These are phyloP conservation scores for Aphelocoma coerulescens DNA, from an alignment of 2,113 vertebrate genomes.

Conservation along the genomic window DNA sequence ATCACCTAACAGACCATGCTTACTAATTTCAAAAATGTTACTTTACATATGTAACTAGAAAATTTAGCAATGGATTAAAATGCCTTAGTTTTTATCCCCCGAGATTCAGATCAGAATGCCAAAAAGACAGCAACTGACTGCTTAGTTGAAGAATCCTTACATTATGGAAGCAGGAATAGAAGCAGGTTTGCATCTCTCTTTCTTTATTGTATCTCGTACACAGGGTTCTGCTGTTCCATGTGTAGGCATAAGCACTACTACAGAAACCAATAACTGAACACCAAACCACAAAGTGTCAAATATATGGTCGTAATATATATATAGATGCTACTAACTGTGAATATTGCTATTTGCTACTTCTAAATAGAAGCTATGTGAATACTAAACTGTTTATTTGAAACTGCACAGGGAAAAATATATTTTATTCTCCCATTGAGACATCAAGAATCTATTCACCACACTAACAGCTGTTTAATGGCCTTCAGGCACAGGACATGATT, in stretches of 20 bases:
- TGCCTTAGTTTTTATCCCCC: neutral
- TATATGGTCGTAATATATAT: conserved; percentile 5
- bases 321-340: conserved; percentile 53
- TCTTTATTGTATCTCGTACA: neutral
- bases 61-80: neutral
- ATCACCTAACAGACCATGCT: neutral
- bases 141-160: neutral
- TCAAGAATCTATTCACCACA: conserved; percentile 46
- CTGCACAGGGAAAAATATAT: conserved; percentile 1
- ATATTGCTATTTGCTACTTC: conserved; percentile 50
- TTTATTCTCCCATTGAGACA: conserved; percentile 47
- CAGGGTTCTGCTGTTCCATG: conserved; percentile 27
- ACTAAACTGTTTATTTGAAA: conserved; percentile 39
- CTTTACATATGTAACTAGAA: neutral
- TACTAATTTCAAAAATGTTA: neutral
- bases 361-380: conserved; percentile 52
- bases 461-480: conserved; percentile 54
- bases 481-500: conserved; percentile 14
- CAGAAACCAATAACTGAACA: conserved; percentile 54
- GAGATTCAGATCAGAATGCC: neutral
- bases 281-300: conserved; percentile 57
- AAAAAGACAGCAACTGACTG: neutral
- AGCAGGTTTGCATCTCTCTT: conserved; percentile 25
- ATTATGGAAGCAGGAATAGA: neutral
- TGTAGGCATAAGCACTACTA: conserved; percentile 15